Conservation (phyloP, 2,113 vertebrate species). For the Thunnus maccoyii region DNA sequence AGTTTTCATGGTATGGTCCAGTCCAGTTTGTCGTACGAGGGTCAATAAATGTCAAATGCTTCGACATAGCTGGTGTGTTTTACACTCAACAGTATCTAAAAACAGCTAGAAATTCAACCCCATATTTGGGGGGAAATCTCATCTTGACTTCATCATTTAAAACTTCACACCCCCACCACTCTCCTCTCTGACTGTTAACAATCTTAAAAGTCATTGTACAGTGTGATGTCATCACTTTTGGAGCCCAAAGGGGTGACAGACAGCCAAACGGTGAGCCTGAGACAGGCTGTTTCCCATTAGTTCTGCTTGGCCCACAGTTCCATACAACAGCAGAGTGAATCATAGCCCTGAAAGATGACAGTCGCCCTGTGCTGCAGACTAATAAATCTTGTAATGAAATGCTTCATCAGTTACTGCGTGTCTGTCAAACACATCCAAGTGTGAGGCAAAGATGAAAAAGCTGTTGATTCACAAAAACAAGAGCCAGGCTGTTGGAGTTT, state of each 20-base stretch:
- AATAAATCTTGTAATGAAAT: constrained; percentile 42
- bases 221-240: constrained; percentile 52
- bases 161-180: constrained; percentile 1
- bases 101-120: background rate
- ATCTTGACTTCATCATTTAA: constrained; percentile 26
- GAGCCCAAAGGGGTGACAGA: constrained; percentile 16
- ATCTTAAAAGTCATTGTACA: constrained; percentile 19
- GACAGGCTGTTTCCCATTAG: constrained; percentile 64
- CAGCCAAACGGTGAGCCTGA: constrained; percentile 13
- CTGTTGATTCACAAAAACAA: background rate
- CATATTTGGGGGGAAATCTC: background rate
- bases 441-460: background rate
- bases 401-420: constrained; percentile 7
- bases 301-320: constrained; percentile 23
- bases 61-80: no score
- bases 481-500: background rate
- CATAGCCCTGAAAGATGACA: constrained; percentile 4
- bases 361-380: constrained; percentile 22
- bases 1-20: no score
- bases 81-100: background rate
- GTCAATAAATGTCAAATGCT: no score
- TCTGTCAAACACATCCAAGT: constrained; percentile 28
- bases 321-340: constrained; percentile 32
- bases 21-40: no score
- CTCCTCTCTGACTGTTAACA: background rate